Percentiles rank a stretch among this genome's conserved stretches.
Conservation (phyloP, 2,113 vertebrate species). For the Myotis davidii region DNA sequence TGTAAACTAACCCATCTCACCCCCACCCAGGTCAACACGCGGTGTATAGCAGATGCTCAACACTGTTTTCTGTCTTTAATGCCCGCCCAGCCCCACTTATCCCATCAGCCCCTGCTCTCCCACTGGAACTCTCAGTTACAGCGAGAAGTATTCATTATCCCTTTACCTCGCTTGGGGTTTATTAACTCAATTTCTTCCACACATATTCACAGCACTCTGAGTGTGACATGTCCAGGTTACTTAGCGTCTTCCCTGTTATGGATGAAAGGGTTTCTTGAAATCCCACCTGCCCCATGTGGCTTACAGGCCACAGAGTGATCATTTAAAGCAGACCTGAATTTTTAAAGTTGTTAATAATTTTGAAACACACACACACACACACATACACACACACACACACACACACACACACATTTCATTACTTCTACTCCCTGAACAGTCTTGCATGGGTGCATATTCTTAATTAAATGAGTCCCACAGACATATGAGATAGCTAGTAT, state of each 20-base stretch:
- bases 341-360: constrained; percentile 17
- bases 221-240: background rate
- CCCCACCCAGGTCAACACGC: background rate
- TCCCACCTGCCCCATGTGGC: background rate
- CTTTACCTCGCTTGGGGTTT: background rate
- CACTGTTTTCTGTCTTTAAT: background rate
- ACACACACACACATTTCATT: background rate
- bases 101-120: too few relatives aligned
- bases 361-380: background rate
- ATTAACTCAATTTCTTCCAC: constrained; percentile 31
- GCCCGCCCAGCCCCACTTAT: background rate
- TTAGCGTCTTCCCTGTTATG: background rate
- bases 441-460: background rate
- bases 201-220: background rate
- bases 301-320: background rate
- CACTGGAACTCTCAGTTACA: background rate
- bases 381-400: background rate
- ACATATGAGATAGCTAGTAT: background rate
- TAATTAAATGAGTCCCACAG: constrained; percentile 40
- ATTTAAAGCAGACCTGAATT: background rate
- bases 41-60: background rate
- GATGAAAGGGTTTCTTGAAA: constrained; percentile 20
- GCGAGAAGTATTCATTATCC: background rate
- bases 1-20: too few relatives aligned
- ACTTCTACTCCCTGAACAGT: background rate